Base-by-base conservation (phyloP, 2,797 vertebrate genomes). In the Tangara arthus region DNA sequence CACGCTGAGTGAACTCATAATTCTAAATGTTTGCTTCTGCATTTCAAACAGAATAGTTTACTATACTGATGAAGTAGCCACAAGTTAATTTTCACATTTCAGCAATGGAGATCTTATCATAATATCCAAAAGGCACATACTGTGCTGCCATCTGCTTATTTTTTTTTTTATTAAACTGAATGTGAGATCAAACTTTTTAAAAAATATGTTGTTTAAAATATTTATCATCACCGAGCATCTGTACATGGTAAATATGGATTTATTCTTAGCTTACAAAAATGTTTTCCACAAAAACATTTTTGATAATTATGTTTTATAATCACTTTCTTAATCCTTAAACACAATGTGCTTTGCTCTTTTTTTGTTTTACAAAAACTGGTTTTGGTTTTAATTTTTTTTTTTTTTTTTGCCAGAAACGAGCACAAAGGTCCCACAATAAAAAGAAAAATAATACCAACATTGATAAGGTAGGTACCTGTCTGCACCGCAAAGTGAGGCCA, bases 131-230 rank as follows among this genome's bases (percentile, higher is more conserved):
- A 94, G 84, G 80, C 88, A 85, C 91, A 94, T 53, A 87, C 87
- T 87, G 90, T 89, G 90, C 37, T 71, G 57, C 95, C 95, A 96
- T 96, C 91, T 97, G 95, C 81, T 96, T 92, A 7, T 41, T 41
- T 41, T 73, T 88, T 82, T 88, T 79, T 70, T 75, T 61, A 75
- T 79, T 90, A 69, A 80, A 89, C 57, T 57, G 35, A 94, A 90
- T 44, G 8, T 92, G 73, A 84, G 65, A 50, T 71, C 23, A 68
- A 85, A 75, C 15, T 87, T 87, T 56, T 14, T 0, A 2, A 56
- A 93, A 72, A 71, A 61, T 44, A 73, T 8, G 19, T 91, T 65
- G 15, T 81, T 88, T 66, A 49, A 87, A 92, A 89, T 80, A 92
- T 89, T 96, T 95, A 76, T 85, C 61, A 78, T 61, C 19, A 64